A percentile compares a stretch with the other conserved stretches of the same genome.
phyloP scores from a whole-genome alignment of 2,113 vertebrate genomes.

The Lampris megalopsis region DNA sequence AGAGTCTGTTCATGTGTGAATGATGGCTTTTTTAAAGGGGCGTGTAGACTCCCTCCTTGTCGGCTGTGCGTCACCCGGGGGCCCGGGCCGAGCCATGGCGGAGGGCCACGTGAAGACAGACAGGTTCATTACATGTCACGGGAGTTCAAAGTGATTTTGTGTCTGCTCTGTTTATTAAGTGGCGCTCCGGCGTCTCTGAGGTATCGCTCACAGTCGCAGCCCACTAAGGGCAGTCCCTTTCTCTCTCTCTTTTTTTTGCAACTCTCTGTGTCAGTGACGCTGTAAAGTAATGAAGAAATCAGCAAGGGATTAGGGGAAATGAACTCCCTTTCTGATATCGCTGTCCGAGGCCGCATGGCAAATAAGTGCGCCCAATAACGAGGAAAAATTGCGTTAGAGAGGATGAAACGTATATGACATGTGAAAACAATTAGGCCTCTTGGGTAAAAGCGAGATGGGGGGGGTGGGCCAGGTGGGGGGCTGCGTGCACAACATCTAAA shows the following conservation, averaged over 20 bases:
- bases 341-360: conserved; percentile 62
- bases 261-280: conserved; percentile 31
- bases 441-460: conserved; percentile 27
- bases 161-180: conserved; percentile 81
- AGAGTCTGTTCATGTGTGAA: conserved; percentile 71
- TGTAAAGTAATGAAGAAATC: conserved; percentile 78
- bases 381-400: conserved; percentile 77
- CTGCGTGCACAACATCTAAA: conserved; percentile 49
- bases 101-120: conserved; percentile 43
- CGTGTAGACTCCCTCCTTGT: conserved; percentile 51
- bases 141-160: conserved; percentile 78
- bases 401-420: conserved; percentile 73
- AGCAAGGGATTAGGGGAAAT: conserved; percentile 75
- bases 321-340: conserved; percentile 76
- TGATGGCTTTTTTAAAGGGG: conserved; percentile 74
- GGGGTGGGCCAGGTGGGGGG: neutral
- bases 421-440: conserved; percentile 68
- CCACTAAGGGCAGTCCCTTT: conserved; percentile 52
- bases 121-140: conserved; percentile 76
- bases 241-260: too few species aligned
- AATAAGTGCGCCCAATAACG: conserved; percentile 74
- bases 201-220: conserved; percentile 59
- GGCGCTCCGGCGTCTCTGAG: conserved; percentile 65
- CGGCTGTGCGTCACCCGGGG: conserved; percentile 14
- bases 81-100: conserved; percentile 37